phyloP scores from a whole-genome alignment of 1,140 invertebrate genomes.

The Euwallacea similis region DNA sequence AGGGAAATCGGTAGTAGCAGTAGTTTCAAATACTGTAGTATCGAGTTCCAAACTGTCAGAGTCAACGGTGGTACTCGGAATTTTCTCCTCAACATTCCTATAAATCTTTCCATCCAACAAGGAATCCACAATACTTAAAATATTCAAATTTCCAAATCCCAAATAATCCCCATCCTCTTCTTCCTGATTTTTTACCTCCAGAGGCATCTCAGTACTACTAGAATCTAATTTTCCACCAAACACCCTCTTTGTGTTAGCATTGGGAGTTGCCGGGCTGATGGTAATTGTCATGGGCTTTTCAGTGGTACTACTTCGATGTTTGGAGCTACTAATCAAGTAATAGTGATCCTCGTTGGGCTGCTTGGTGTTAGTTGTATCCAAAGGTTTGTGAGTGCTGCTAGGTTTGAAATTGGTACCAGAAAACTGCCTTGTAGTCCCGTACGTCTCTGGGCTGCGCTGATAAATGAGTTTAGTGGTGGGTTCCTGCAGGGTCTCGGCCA shows the following conservation, averaged over 20 bases:
- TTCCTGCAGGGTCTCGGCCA: slow-evolving; percentile 37
- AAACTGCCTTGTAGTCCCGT: slow-evolving; percentile 47
- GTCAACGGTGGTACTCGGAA: neutral
- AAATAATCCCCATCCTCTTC: slow-evolving; percentile 29
- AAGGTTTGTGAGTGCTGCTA: slow-evolving; percentile 37
- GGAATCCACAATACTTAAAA: slow-evolving; percentile 42
- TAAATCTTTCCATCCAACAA: slow-evolving; percentile 22
- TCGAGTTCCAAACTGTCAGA: neutral
- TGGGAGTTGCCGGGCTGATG: slow-evolving; percentile 31
- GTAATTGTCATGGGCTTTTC: slow-evolving; percentile 16
- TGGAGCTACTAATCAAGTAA: slow-evolving; percentile 27
- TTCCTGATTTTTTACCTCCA: neutral
- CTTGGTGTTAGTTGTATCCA: neutral
- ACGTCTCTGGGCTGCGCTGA: slow-evolving; percentile 39
- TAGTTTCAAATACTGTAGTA: neutral
- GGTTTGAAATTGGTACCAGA: slow-evolving; percentile 34
- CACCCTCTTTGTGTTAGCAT: slow-evolving; percentile 27
- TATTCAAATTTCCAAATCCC: slow-evolving; percentile 28
- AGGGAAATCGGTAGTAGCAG: neutral
- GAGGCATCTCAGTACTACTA: neutral
- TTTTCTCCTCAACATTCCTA: slow-evolving; percentile 9
- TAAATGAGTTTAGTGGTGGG: slow-evolving; percentile 29
- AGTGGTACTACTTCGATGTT: slow-evolving; percentile 4
- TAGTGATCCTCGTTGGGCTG: slow-evolving; percentile 3
- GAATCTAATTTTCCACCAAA: slow-evolving; percentile 2